Conservation (phyloP, 2,797 vertebrate species). For the Amphiprion clarkii region DNA sequence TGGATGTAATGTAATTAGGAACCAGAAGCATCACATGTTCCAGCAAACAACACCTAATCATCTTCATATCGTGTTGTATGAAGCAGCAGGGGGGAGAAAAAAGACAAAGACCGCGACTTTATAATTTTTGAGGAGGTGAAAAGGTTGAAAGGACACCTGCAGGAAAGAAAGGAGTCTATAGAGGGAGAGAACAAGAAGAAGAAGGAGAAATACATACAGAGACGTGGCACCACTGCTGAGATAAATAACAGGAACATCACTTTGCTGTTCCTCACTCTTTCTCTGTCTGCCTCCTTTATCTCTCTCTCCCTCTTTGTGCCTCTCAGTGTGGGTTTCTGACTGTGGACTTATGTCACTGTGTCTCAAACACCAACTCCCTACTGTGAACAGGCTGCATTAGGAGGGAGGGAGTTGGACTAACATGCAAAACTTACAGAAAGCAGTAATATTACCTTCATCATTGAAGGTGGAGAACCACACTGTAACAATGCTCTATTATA, state of each 20-base stretch:
- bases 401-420: not conserved
- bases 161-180: constrained; percentile 30
- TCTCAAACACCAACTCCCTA: constrained; percentile 52
- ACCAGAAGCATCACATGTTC: constrained; percentile 4
- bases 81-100: not conserved
- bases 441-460: too few relatives aligned
- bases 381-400: constrained; percentile 1
- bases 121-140: constrained; percentile 36
- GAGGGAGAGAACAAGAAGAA: constrained; percentile 28
- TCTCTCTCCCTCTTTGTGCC: constrained; percentile 42
- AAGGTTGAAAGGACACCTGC: constrained; percentile 52
- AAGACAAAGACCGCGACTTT: not conserved
- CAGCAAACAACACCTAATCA: constrained; percentile 38
- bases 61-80: constrained; percentile 12
- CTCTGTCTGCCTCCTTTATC: constrained; percentile 26
- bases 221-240: constrained; percentile 64
- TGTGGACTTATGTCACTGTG: constrained; percentile 51
- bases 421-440: constrained; percentile 1
- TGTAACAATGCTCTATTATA: too few relatives aligned
- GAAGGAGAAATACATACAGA: constrained; percentile 44
- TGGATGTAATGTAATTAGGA: constrained; percentile 49
- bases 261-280: constrained; percentile 41
- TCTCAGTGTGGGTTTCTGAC: constrained; percentile 54
- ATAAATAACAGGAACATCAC: constrained; percentile 66
- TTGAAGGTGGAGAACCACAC: too few relatives aligned